Evolutionary conservation across 2,113 vertebrate genomes (phyloP), one percentile per base, ranked within the genome.

Genomic region (Siniperca knerii): DNA sequence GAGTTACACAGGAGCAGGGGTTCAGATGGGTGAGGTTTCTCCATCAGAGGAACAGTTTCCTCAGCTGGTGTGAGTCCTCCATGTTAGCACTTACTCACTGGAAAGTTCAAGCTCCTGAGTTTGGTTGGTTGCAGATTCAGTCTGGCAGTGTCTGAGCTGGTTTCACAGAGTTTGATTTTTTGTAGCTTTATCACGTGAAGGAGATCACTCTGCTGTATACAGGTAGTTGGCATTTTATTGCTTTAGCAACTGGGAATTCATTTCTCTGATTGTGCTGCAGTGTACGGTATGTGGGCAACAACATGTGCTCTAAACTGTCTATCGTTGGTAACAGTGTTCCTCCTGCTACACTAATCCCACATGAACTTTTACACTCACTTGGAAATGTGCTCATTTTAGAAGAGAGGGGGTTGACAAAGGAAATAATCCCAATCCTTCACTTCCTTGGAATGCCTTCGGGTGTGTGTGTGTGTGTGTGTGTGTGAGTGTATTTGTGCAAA

Each of bases 101-200:
- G 46, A 57, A 75, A 50, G 68, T 79, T 79, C 20, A 44, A 64
- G 89, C 81, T 79, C 89, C 77, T 77, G 91, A 81, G 82, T 90
- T 54, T 57, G 37, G 81, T 81, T 66, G 57, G 77, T 75, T 29
- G 70, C 58, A 37, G 54, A 11, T 40, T 55, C 18, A 44, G 69
- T 70, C 75, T 83, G 93, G 92, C 92, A 92, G 92, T 89, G 90
- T 85, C 23, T 86, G 71, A 88, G 90, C 91, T 92, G 92, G 54
- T 83, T 86, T 86, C 81, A 83, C 55, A 37, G 23, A 90, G 11
- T 70, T 72, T 66, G 58, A 64, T 68, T 50, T 62, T 65, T 35
- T 79, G 21, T 80, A 83, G 84, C 73, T 84, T 85, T 66, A 58
- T 79, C 16, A n/a, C 3, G 1, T 48, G 35, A 67, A 33, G 23